Conservation (phyloP, 37 sponge, comb jelly and placozoan species). For the Petrosia ficiformis region DNA sequence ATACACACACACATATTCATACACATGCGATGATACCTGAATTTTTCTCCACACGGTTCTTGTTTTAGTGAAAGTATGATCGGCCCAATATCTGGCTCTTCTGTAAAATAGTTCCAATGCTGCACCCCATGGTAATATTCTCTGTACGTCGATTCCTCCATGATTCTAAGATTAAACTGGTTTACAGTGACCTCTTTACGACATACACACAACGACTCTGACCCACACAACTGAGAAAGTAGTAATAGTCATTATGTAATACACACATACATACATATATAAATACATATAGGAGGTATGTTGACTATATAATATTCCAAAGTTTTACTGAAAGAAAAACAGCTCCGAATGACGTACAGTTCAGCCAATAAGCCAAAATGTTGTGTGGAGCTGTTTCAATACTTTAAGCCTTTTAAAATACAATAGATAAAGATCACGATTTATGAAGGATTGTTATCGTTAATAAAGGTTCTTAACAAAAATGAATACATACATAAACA, state of each 20-base stretch:
- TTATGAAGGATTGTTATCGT: too few relatives aligned
- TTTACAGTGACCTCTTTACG: conserved; percentile 6
- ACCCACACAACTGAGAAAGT: conserved; percentile 26
- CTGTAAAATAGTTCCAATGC: conserved; percentile 85
- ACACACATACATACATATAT: background rate
- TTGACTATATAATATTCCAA: too few relatives aligned
- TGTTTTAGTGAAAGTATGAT: conserved; percentile 79
- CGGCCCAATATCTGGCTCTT: conserved; percentile 87
- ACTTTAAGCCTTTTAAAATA: too few relatives aligned
- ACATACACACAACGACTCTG: conserved; percentile 42
- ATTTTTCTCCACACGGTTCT: conserved; percentile 60
- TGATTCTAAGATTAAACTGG: conserved; percentile 20
- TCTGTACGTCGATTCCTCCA: conserved; percentile 67
- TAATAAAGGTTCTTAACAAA: too few relatives aligned
- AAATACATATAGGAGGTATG: too few relatives aligned
- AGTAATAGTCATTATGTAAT: background rate
- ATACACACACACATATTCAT: conserved; percentile 20
- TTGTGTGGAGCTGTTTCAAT: too few relatives aligned
- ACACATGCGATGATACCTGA: conserved; percentile 33
- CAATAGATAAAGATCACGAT: too few relatives aligned
- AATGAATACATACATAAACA: too few relatives aligned
- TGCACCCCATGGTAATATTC: conserved; percentile 61
- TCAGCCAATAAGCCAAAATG: too few relatives aligned
- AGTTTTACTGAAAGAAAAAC: too few relatives aligned
- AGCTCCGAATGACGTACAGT: too few relatives aligned